Percentiles rank a stretch among this genome's conserved stretches.
Conservation (phyloP, 1,140 invertebrate species). For the Lysiphlebus fabarum region DNA sequence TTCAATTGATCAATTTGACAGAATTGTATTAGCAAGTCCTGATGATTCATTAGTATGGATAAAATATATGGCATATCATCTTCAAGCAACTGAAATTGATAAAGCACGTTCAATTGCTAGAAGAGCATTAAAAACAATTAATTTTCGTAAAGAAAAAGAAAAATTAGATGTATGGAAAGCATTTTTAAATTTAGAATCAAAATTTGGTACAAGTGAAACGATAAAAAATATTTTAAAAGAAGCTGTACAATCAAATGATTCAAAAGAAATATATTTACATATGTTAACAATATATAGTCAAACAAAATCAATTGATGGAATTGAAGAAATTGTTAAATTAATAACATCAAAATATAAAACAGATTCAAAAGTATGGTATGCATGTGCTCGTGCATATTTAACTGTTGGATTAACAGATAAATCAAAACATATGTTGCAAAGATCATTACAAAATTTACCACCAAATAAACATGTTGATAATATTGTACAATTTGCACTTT, state of each 20-base stretch:
- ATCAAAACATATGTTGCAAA: slow-evolving; percentile 75
- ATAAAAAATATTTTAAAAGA: slow-evolving; percentile 72
- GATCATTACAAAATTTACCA: slow-evolving; percentile 66
- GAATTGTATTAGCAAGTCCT: slow-evolving; percentile 77
- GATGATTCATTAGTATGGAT: slow-evolving; percentile 87
- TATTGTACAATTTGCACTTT: slow-evolving; percentile 79
- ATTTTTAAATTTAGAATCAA: slow-evolving; percentile 85
- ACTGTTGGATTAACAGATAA: slow-evolving; percentile 67
- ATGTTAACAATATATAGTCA: slow-evolving; percentile 72
- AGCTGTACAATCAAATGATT: slow-evolving; percentile 79
- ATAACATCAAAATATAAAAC: slow-evolving; percentile 75
- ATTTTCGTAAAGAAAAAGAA: slow-evolving; percentile 80
- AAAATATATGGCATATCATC: slow-evolving; percentile 83
- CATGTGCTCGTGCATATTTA: slow-evolving; percentile 68
- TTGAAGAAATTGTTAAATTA: slow-evolving; percentile 67
- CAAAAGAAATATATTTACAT: slow-evolving; percentile 66
- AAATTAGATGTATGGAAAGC: slow-evolving; percentile 90
- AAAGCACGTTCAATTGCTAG: slow-evolving; percentile 80
- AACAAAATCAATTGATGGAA: slow-evolving; percentile 65
- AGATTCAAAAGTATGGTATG: slow-evolving; percentile 66
- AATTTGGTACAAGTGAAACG: slow-evolving; percentile 75
- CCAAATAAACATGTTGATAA: slow-evolving; percentile 75
- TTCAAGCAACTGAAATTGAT: slow-evolving; percentile 83
- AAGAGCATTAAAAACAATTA: slow-evolving; percentile 79
- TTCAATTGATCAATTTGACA: slow-evolving; percentile 84